Evolutionary conservation across 2,113 vertebrate genomes (phyloP), one percentile per base, ranked within the genome.

Genomic region (Phaethornis superciliosus): DNA sequence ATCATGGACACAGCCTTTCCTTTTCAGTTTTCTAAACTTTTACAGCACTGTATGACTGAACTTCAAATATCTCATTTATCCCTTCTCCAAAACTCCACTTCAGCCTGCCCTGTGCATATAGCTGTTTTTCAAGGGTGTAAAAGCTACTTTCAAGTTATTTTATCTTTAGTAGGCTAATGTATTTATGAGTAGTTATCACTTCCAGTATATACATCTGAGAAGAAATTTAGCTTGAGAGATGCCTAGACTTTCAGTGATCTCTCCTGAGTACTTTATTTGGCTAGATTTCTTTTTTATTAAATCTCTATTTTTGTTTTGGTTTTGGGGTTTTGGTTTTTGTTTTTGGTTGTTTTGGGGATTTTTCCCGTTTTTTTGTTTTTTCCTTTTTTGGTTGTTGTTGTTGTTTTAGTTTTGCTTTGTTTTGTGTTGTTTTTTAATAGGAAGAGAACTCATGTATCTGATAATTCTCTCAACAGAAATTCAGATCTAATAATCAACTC

Each of bases 61-160:
- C 6, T 51, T 89, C 42, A 75, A 49, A 12, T 16, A 18, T 4
- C 20, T 8, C 12, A 59, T 70, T 40, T 69, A 64, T 24, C 13
- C 10, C 15, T 60, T 32, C 15, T 65, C 13, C 18, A 71, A 24
- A 54, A 13, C 6, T 6, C 5, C 6, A 20, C 1, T 1, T 6
- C 44, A 15, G 9, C 5, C 32, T 8, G 0, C 20, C 56, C 49
- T 5, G 1, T 11, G 40, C 30, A 46, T 2, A 4, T 15, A 77
- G 11, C 28, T 70, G 27, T 1, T 3, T 47, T 76, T 64, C 33
- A 10, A 28, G 16, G 10, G 46, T 30, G 7, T 10, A 40, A 85
- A 32, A 3, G 2, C 2, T 90, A 2, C 12, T 46, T 75, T 35
- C 17, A 40, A 33, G 7, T 15, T 37, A 10, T 52, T 52, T 71